Evolutionary conservation across 37 sponge, comb jelly and placozoan species (phyloP).

Genomic region (Chondrilla cf. caribensis): DNA sequence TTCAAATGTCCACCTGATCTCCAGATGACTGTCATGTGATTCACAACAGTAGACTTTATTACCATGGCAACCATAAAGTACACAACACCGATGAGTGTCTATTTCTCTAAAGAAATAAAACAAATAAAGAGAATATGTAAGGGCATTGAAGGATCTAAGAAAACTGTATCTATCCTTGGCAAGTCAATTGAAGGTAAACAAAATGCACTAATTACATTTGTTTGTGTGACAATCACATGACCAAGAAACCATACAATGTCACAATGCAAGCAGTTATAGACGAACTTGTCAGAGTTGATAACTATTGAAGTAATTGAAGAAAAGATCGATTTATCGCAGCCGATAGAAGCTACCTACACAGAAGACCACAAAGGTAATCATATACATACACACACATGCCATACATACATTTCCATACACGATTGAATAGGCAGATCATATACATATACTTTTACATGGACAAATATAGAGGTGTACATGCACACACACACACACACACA

Average conservation of each 20-base stretch:
- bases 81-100: background rate
- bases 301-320: constrained; percentile 31
- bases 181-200: too few species aligned
- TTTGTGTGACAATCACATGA: too few species aligned
- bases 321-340: constrained; percentile 34
- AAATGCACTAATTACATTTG: too few species aligned
- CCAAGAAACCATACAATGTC: too few species aligned
- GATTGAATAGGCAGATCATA: too few species aligned
- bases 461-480: too few species aligned
- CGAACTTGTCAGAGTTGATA: too few species aligned
- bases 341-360: constrained; percentile 19
- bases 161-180: too few species aligned
- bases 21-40: background rate
- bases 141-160: constrained; percentile 8
- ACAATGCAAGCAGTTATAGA: too few species aligned
- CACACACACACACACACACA: background rate
- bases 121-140: background rate
- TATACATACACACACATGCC: background rate
- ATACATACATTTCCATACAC: too few species aligned
- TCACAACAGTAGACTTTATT: constrained; percentile 61
- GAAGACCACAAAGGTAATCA: background rate
- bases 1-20: background rate
- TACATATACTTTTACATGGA: too few species aligned
- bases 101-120: background rate
- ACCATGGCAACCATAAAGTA: constrained; percentile 63